phyloP scores from a whole-genome alignment of 1,140 invertebrate species.

The Tetranychus urticae region DNA sequence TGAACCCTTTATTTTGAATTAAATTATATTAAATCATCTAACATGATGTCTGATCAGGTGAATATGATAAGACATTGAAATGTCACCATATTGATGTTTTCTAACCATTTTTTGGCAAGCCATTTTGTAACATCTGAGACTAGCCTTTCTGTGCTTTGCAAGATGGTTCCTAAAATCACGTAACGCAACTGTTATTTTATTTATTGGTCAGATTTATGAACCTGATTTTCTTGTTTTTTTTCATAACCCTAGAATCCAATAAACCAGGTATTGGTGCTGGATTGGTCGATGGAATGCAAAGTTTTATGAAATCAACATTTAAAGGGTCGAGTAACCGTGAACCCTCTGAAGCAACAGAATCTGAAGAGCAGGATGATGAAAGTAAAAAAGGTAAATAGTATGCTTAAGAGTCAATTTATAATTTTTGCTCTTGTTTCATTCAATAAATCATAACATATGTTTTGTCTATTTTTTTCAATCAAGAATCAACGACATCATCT shows the following conservation, averaged over 20 bases:
- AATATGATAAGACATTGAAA: too few species aligned
- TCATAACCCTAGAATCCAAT: background rate
- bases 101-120: too few species aligned
- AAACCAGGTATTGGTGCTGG: background rate
- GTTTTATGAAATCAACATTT: background rate
- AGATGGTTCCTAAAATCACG: too few species aligned
- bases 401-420: background rate
- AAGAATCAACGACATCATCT: background rate
- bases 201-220: too few species aligned
- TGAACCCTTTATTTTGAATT: too few species aligned
- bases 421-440: background rate
- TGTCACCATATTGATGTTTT: too few species aligned
- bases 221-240: too few species aligned
- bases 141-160: too few species aligned
- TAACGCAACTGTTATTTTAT: too few species aligned
- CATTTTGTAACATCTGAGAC: too few species aligned
- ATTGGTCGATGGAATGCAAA: background rate
- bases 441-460: background rate
- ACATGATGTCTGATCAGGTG: too few species aligned
- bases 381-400: background rate
- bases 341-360: background rate
- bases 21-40: too few species aligned
- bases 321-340: background rate
- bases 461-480: background rate
- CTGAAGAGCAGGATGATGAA: background rate